These are phyloP conservation scores for Callipepla squamata DNA, from an alignment of 2,113 vertebrate genomes.

Conservation along the genomic window DNA sequence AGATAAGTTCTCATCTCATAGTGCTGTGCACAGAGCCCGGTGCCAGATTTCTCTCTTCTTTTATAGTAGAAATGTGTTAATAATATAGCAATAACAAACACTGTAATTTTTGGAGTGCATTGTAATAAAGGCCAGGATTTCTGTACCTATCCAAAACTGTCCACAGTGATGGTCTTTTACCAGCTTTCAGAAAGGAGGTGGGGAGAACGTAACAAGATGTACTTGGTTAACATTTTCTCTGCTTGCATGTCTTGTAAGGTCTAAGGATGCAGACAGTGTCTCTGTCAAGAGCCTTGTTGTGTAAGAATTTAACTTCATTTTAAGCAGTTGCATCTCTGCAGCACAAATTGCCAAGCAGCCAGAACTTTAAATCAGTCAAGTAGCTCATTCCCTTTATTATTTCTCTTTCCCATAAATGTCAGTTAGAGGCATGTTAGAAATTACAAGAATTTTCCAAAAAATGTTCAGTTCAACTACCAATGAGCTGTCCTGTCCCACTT, in stretches of 20 bases:
- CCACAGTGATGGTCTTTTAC: accelerated
- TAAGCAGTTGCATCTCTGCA: background rate
- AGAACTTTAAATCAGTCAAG: background rate
- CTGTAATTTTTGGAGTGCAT: background rate
- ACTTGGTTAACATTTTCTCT: background rate
- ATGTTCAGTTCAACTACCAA: background rate
- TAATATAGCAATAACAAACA: background rate
- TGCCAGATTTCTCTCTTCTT: background rate
- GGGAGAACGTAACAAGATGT: accelerated
- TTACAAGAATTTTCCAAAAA: background rate
- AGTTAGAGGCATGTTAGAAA: background rate
- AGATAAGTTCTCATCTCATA: background rate
- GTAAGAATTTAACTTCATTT: background rate
- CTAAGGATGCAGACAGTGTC: background rate
- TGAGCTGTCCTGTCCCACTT: background rate
- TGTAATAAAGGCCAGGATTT: background rate
- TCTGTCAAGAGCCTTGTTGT: background rate
- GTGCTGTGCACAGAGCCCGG: background rate
- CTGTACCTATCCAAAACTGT: background rate
- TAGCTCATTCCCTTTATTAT: background rate
- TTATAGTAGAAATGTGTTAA: background rate
- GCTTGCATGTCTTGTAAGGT: accelerated
- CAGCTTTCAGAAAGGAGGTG: accelerated
- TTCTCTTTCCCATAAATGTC: background rate
- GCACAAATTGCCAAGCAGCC: background rate